Conservation (phyloP, 2,113 vertebrate genomes). For the Colinus virginianus region DNA sequence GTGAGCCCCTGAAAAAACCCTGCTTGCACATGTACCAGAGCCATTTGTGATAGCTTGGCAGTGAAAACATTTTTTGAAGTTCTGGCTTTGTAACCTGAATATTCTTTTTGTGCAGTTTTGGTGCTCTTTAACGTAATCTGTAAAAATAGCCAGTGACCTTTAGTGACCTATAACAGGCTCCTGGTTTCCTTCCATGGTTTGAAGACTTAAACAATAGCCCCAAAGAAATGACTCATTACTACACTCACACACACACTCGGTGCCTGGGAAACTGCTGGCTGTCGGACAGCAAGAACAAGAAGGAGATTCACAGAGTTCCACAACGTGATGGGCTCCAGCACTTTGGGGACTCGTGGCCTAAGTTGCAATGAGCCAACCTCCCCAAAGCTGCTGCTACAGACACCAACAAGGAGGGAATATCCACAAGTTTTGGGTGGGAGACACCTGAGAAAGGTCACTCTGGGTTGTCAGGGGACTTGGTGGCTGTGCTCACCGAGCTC, state of each 20-base stretch:
- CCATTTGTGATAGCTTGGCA: background rate
- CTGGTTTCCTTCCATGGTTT: constrained; percentile 42
- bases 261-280: constrained; percentile 17
- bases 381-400: background rate
- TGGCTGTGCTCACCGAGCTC: background rate
- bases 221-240: constrained; percentile 35
- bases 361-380: background rate
- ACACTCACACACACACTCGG: background rate
- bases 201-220: constrained; percentile 59
- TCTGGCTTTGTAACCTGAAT: background rate
- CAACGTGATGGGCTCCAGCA: background rate
- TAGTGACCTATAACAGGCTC: constrained; percentile 24
- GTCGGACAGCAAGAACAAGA: background rate
- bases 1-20: background rate
- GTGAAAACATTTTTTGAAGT: background rate
- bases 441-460: background rate
- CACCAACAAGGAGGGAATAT: background rate
- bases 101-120: background rate
- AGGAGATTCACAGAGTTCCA: background rate
- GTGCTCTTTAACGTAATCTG: constrained; percentile 15
- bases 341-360: background rate
- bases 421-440: background rate
- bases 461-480: background rate
- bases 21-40: background rate
- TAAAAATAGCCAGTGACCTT: constrained; percentile 61